Base-by-base conservation (phyloP, 1,140 invertebrate genomes). In the Drosophila cardini region DNA sequence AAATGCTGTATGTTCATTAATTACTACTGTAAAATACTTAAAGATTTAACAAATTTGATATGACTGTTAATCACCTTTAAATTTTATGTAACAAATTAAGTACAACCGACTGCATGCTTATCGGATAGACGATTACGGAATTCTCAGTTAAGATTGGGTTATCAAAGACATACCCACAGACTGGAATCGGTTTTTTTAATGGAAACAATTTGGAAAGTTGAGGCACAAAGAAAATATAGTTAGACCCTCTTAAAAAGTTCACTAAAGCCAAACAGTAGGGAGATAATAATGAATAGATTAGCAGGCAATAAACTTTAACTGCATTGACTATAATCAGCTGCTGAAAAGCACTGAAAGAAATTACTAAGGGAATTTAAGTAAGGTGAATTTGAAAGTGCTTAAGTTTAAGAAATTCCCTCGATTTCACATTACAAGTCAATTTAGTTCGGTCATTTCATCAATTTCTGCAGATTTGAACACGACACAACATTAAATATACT, bases 91-190 rank as follows among this genome's bases (percentile, higher is more conserved):
- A 48, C n/a, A 48, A 21, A 21, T 16, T 3, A 18, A 50, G 21
- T 30, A 48, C 18, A 48, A 2, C 16, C 9, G n/a, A 32, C 6
- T 21, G 30, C 10, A 48, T n/a, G 8, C 11, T 4, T 16, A 40
- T 32, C 10, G 7, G 18, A 9, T 16, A 36, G 11, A 38, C 11
- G 1, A 0, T 15, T 55, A 5, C 11, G 18, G 26, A 10, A 36
- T 16, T 42, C 15, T 21, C 4, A 18, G 42, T 57, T 67, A 13
- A 58, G 69, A 72, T 67, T 67, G 43, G 5, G 1, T 52, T 52
- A 64, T 71, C 38, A 38, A 1, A 21, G 30, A 46, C 57, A 21
- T 26, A 1, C 36, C 18, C 34, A 21, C 36, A 2, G 8, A 56
- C 18, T 26, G 10, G 1, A 16, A 11, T 34, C 10, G 58, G 50